A percentile compares a stretch with the other conserved stretches of the same genome.
Conservation (phyloP, 2,888 invertebrate genomes). For the Platycnemis pennipes region DNA sequence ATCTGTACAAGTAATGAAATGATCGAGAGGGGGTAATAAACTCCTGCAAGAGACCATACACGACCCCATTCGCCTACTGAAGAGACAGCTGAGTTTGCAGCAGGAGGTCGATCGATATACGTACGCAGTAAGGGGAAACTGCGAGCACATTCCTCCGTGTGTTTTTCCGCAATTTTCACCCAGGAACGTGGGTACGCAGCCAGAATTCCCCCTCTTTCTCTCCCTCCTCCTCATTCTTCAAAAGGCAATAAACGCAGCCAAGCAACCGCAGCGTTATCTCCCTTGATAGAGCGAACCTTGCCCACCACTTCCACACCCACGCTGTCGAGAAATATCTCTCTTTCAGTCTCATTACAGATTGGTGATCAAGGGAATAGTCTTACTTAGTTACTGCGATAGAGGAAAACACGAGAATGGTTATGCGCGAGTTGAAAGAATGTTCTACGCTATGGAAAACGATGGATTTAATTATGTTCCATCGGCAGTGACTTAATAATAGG, state of each 20-base stretch:
- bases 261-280: neutral
- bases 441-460: too few species aligned
- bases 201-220: neutral
- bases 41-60: neutral
- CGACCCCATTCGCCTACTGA: neutral
- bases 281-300: neutral
- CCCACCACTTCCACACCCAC: neutral
- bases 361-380: too few species aligned
- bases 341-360: too few species aligned
- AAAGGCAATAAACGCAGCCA: neutral
- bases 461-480: too few species aligned
- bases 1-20: neutral
- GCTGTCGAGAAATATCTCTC: neutral
- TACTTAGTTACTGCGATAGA: too few species aligned
- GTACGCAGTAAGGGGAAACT: neutral
- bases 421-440: too few species aligned
- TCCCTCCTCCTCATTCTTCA: neutral
- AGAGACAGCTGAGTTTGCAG: neutral
- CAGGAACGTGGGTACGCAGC: neutral
- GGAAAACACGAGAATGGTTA: too few species aligned
- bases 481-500: too few species aligned
- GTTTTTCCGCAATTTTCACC: neutral
- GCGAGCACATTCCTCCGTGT: neutral
- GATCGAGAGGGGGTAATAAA: neutral
- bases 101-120: neutral